These are phyloP conservation scores for Gavialis gangeticus DNA, from an alignment of 2,113 vertebrate genomes.

Conservation along the genomic window DNA sequence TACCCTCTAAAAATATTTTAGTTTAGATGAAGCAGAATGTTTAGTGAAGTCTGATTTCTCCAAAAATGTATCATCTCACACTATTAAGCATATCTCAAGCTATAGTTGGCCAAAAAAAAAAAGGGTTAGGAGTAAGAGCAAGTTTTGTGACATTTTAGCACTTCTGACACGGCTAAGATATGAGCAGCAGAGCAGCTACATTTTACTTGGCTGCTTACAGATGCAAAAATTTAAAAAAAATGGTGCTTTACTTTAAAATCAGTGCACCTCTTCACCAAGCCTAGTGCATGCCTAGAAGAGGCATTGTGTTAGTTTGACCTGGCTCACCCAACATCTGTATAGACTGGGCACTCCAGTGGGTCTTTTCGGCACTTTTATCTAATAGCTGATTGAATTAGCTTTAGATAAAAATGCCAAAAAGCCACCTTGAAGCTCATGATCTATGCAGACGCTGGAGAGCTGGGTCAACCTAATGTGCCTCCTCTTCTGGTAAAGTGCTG, in stretches of 20 bases:
- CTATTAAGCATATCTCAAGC: neutral
- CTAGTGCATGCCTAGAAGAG: no score
- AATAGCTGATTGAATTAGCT: no score
- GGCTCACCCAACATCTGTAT: no score
- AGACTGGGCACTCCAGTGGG: no score
- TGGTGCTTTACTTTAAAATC: neutral
- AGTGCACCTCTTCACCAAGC: no score
- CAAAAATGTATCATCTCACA: neutral
- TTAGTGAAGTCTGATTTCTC: neutral
- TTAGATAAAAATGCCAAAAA: no score
- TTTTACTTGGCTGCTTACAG: neutral
- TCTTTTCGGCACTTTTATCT: no score
- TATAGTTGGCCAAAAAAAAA: neutral
- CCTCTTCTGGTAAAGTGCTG: no score
- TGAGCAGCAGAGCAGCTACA: neutral
- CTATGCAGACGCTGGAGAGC: no score
- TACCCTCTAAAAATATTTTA: neutral
- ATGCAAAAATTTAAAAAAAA: neutral
- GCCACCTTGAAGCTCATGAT: no score
- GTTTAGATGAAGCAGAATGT: neutral
- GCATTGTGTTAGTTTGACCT: no score
- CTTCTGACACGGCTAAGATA: neutral
- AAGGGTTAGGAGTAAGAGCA: neutral
- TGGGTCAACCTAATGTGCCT: no score
- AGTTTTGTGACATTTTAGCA: neutral